Base-by-base conservation (phyloP, 1,140 invertebrate species). In the Centruroides vittatus region DNA sequence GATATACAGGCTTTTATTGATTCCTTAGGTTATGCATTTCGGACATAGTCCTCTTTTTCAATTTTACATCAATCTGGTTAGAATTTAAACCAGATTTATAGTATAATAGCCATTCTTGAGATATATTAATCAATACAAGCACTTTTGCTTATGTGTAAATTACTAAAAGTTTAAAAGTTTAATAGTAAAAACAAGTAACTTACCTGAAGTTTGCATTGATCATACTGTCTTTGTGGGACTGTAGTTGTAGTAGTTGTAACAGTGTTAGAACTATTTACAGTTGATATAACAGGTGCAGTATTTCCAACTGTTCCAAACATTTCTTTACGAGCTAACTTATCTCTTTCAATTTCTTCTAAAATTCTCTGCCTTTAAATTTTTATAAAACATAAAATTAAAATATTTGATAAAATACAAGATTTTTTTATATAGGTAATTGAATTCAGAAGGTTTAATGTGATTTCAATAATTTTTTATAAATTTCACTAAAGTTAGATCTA, bases 281-380 rank as follows among this genome's bases (percentile, higher is more conserved):
- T n/a, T 50, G 41, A 3, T 35, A 57, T n/a, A 10, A n/a, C 10
- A 12, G 57, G 13, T 10, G 57, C 36, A 56, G 35, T 47, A 34
- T 61, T 47, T 34, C 4, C 7, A 50, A 34, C 46, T 57, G 58
- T 61, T 48, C 67, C 64, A 72, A 79, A 80, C 72, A 82, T 85
- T 54, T 77, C 84, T 77, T 82, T 85, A 68, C 91, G 80, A 3
- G 88, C 89, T 59, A 82, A 78, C 76, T 86, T 90, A 72, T 95
- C 90, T 47, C 85, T 84, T 73, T 92, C 88, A 69, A 95, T 95
- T 76, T 93, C 85, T 57, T 87, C 86, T 59, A 74, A 72, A n/a
- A 77, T 71, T 65, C 65, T 69, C 23, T 23, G 23, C 23, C 23
- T 23, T 23, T 23, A 23, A 23, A 23, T 23, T 23, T 23, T 23